A percentile compares a stretch with the other conserved stretches of the same genome.
Evolutionary conservation across 2,888 invertebrate genomes (phyloP).

Genomic region (Ophioninae sp.): DNA sequence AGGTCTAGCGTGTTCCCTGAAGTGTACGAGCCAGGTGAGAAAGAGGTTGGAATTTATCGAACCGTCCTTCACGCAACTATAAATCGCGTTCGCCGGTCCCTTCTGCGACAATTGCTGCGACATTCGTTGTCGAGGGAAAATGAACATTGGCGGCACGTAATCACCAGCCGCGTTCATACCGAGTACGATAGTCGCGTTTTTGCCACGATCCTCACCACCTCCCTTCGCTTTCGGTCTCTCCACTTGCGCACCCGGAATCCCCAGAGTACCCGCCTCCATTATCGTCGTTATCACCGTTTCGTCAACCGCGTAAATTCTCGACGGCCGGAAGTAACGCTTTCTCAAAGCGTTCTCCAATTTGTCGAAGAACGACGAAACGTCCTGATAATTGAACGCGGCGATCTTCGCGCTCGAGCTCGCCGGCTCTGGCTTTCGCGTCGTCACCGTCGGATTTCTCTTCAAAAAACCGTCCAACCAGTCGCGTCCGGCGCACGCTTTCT

Average conservation of each 20-base stretch:
- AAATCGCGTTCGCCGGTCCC: conserved; percentile 77
- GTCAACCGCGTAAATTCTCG: conserved; percentile 59
- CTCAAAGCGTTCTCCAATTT: conserved; percentile 49
- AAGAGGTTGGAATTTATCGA: conserved; percentile 65
- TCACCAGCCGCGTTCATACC: conserved; percentile 77
- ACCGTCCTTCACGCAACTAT: conserved; percentile 72
- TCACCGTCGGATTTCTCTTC: conserved; percentile 63
- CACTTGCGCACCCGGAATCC: conserved; percentile 74
- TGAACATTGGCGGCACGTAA: conserved; percentile 81
- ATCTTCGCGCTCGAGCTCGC: conserved; percentile 47
- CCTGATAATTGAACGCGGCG: conserved; percentile 51
- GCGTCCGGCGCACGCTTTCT: conserved; percentile 66
- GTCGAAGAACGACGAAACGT: conserved; percentile 50
- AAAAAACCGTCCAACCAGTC: conserved; percentile 70
- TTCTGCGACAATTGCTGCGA: conserved; percentile 76
- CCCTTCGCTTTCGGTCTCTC: conserved; percentile 69
- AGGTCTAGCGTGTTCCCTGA: conserved; percentile 71
- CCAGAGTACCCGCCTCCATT: conserved; percentile 47
- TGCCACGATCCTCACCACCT: conserved; percentile 52
- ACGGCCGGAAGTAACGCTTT: conserved; percentile 39
- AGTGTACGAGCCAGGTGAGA: conserved; percentile 66
- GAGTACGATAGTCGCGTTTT: conserved; percentile 70
- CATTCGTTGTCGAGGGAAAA: conserved; percentile 79
- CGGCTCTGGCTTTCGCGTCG: conserved; percentile 54
- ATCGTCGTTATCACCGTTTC: conserved; percentile 61